A percentile compares a stretch with the other conserved stretches of the same genome.
Evolutionary conservation across 2,888 invertebrate species (phyloP).

Genomic region (Petrophora chlorosata): DNA sequence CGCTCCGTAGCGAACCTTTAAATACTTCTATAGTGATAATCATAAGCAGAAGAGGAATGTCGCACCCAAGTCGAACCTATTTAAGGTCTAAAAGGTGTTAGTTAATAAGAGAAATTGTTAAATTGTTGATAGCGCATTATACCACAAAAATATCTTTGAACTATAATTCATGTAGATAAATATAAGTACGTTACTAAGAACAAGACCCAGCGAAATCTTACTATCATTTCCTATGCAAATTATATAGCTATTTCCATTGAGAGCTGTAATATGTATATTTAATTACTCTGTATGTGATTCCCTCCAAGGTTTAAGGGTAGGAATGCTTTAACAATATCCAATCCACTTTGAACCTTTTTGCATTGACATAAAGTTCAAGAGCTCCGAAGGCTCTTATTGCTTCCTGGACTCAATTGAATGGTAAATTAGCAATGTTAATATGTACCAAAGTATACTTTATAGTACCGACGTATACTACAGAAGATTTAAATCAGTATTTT

Average conservation of each 20-base stretch:
- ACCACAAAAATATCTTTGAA: too few species aligned
- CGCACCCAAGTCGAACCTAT: too few species aligned
- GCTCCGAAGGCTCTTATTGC: neutral
- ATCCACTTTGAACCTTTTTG: slow-evolving; percentile 1
- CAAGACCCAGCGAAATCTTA: neutral
- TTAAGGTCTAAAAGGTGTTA: too few species aligned
- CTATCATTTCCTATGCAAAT: slow-evolving; percentile 10
- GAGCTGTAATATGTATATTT: slow-evolving; percentile 19
- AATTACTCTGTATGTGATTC: slow-evolving; percentile 16
- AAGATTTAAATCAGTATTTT: slow-evolving; percentile 11
- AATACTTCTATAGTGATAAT: too few species aligned
- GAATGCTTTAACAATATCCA: neutral
- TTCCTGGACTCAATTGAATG: neutral
- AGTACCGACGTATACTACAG: neutral
- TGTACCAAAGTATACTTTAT: slow-evolving; percentile 4
- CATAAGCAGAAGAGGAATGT: too few species aligned
- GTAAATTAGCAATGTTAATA: slow-evolving; percentile 5
- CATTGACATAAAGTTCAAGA: neutral
- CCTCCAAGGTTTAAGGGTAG: neutral
- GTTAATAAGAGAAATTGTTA: too few species aligned
- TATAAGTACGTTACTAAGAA: neutral
- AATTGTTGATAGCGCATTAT: too few species aligned
- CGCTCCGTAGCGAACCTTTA: too few species aligned
- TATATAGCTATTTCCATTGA: neutral
- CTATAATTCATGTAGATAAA: too few species aligned